Base-by-base conservation (phyloP, 1,140 invertebrate species). In the Macrobrachium nipponense region DNA sequence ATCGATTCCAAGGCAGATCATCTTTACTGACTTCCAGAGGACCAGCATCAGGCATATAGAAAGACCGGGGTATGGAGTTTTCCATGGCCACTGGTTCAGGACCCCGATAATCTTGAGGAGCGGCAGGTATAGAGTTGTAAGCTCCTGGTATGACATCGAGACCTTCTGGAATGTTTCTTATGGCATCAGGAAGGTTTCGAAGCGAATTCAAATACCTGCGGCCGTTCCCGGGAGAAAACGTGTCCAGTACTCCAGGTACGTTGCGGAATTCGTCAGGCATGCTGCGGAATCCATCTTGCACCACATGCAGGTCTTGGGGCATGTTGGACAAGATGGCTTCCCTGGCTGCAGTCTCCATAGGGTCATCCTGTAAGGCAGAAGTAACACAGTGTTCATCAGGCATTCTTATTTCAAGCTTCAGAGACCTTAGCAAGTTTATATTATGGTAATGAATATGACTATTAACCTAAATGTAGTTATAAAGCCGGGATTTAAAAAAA, bases 281-380 rank as follows among this genome's bases (percentile, higher is more conserved):
- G 70, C 27, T 18, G 73, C 73, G 36, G 73, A 58, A 76, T 7
- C 73, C 73, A 12, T 17, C 70, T 10, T 73, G 51, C 17, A 18
- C 51, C 70, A 18, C 44, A 18, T n/a, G 61, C 2, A 68, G 10
- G 14, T 66, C 18, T 36, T 44, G 61, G 18, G 62, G 79, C 79
- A 80, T 76, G 73, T 76, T 76, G 43, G 73, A 76, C 43, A 44
- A 76, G 43, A 51, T 51, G 51, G 36, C 14, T 20, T 58, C 43
- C 14, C 59, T 58, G 43, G 51, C 73, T 5, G n/a, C 73, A 6
- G 36, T 58, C 17, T 76, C 73, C 73, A 76, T 76, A n/a, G 43
- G 27, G 2, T 58, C 73, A 0, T 58, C 17, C 73, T 76, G 73
- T 4, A 58, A 58, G 15, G 10, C 7, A 58, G 36, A 44, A 4